A percentile compares a stretch with the other conserved stretches of the same genome.
These are phyloP conservation scores for Dromas ardeola DNA, from an alignment of 2,113 vertebrate species.

Conservation along the genomic window DNA sequence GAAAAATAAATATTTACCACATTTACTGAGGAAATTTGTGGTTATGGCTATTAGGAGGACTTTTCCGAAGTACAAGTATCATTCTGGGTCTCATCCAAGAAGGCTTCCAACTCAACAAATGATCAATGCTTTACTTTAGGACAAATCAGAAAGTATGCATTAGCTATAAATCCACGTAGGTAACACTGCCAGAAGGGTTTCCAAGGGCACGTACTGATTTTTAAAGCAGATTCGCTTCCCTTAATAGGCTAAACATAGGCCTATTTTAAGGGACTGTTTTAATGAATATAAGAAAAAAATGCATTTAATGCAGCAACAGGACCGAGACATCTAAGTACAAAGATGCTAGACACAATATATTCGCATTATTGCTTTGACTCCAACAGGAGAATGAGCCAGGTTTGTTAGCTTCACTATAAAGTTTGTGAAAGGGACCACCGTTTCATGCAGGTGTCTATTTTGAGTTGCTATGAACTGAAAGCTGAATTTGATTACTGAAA, in stretches of 20 bases:
- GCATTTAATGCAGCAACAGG: neutral
- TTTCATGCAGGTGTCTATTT: neutral
- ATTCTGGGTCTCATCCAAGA: neutral
- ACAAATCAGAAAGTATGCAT: neutral
- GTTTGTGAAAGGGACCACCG: rapidly evolving
- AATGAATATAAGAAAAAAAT: neutral
- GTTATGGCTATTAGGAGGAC: neutral
- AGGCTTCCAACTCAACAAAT: neutral
- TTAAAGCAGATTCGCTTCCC: neutral
- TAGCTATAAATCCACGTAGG: neutral
- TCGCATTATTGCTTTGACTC: neutral
- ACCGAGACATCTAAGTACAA: neutral
- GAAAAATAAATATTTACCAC: neutral
- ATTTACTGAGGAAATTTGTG: neutral
- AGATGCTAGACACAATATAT: neutral
- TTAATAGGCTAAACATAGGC: neutral
- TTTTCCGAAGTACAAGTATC: neutral
- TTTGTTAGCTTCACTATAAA: neutral
- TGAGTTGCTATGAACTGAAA: neutral
- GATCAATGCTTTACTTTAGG: neutral
- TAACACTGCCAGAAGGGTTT: neutral
- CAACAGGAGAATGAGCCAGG: neutral
- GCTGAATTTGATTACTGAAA: neutral
- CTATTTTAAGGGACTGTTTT: neutral
- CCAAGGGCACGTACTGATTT: neutral